These are phyloP conservation scores for Vicugna pacos DNA, from an alignment of 2,113 vertebrate species.

Conservation along the genomic window DNA sequence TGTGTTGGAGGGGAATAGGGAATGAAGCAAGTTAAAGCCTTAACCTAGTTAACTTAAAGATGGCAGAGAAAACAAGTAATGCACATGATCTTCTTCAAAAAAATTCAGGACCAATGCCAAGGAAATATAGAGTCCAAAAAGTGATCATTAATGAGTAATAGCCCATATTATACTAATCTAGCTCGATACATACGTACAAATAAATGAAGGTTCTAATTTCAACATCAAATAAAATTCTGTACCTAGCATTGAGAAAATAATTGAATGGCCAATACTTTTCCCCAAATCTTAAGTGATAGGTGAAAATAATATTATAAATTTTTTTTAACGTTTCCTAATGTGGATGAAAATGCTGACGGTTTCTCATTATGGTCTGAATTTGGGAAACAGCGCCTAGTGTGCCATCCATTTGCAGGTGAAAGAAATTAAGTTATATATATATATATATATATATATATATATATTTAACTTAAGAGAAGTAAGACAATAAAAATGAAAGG, in stretches of 20 bases:
- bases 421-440: neutral
- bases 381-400: neutral
- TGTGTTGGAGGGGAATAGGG: neutral
- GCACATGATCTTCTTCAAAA: neutral
- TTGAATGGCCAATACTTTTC: neutral
- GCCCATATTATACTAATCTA: neutral
- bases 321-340: neutral
- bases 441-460: neutral
- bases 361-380: neutral
- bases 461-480: neutral
- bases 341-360: neutral
- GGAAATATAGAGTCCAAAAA: neutral
- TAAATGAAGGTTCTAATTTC: neutral
- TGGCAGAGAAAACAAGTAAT: neutral
- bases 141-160: neutral
- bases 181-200: no score
- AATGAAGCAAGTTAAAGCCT: neutral
- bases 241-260: neutral
- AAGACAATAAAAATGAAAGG: neutral
- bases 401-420: neutral
- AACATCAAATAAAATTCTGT: neutral
- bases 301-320: neutral
- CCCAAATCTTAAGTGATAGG: neutral
- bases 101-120: neutral
- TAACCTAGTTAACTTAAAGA: neutral